Evolutionary conservation across 2,888 invertebrate genomes (phyloP).

Genomic region (Netelia inedita): DNA sequence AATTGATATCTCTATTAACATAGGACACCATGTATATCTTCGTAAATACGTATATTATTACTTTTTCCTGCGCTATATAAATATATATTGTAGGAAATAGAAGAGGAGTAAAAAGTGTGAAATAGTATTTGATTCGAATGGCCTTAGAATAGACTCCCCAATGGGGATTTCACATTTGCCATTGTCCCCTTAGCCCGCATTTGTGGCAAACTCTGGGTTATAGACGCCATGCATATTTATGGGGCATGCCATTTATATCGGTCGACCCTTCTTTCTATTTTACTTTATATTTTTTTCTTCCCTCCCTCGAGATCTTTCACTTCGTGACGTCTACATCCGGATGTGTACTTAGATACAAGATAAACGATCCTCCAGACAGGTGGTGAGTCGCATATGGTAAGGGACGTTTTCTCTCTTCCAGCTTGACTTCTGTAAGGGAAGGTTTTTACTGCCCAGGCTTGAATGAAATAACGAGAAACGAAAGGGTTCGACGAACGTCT

Average conservation of each 20-base stretch:
- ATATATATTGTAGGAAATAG: too few species aligned
- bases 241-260: constrained; percentile 13
- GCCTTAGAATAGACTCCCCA: neutral
- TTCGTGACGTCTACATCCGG: constrained; percentile 62
- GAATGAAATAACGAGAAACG: neutral
- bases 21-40: too few species aligned
- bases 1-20: too few species aligned
- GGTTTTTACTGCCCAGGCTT: neutral
- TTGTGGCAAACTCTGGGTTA: constrained; percentile 44
- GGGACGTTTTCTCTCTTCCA: constrained; percentile 1
- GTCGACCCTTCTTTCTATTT: constrained; percentile 47
- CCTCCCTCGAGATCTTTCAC: constrained; percentile 51
- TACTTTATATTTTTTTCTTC: too few species aligned
- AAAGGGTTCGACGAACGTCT: neutral
- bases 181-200: constrained; percentile 40
- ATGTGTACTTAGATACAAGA: constrained; percentile 57
- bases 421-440: constrained; percentile 26
- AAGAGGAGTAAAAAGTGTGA: neutral
- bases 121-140: neutral
- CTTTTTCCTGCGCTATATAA: too few species aligned
- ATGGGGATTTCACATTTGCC: constrained; percentile 7
- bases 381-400: constrained; percentile 29
- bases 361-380: constrained; percentile 34
- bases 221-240: constrained; percentile 18
- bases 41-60: too few species aligned